Conservation (phyloP, 2,888 invertebrate species). For the Tortricodes alternella region DNA sequence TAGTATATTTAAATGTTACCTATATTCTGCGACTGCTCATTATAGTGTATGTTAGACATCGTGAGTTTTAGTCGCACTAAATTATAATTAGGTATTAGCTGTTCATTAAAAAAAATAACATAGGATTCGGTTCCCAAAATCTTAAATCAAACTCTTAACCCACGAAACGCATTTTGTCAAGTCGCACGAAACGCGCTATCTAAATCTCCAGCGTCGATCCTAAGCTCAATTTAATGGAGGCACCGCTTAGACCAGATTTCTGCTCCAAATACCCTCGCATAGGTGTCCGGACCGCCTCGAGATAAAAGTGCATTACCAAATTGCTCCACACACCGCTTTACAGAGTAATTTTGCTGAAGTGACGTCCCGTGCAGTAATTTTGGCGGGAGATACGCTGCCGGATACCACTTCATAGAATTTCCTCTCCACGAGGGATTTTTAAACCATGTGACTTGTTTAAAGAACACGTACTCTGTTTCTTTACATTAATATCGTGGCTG, state of each 20-base stretch:
- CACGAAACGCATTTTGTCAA: neutral
- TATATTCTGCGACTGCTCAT: too few species aligned
- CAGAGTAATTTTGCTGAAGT: slow-evolving; percentile 52
- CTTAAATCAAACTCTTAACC: neutral
- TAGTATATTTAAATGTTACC: too few species aligned
- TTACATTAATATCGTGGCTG: neutral
- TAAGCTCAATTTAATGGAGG: slow-evolving; percentile 11
- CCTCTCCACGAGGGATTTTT: neutral
- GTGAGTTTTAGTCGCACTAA: too few species aligned
- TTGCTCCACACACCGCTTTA: slow-evolving; percentile 62
- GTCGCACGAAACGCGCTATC: neutral
- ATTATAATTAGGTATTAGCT: too few species aligned
- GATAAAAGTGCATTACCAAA: slow-evolving; percentile 72
- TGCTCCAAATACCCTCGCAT: slow-evolving; percentile 13
- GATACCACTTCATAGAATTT: slow-evolving; percentile 26
- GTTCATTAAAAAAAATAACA: too few species aligned
- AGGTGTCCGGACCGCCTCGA: slow-evolving; percentile 33
- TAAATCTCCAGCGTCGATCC: slow-evolving; percentile 5
- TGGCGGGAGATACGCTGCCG: slow-evolving; percentile 39
- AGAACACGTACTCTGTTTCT: neutral
- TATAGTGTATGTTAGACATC: too few species aligned
- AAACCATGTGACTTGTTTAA: neutral
- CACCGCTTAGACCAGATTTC: slow-evolving; percentile 12
- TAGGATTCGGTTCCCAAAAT: too few species aligned
- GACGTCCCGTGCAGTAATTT: slow-evolving; percentile 47